A percentile compares a stretch with the other conserved stretches of the same genome.
Evolutionary conservation across 1,140 invertebrate genomes (phyloP).

Genomic region (Tetragonula clypearis): DNA sequence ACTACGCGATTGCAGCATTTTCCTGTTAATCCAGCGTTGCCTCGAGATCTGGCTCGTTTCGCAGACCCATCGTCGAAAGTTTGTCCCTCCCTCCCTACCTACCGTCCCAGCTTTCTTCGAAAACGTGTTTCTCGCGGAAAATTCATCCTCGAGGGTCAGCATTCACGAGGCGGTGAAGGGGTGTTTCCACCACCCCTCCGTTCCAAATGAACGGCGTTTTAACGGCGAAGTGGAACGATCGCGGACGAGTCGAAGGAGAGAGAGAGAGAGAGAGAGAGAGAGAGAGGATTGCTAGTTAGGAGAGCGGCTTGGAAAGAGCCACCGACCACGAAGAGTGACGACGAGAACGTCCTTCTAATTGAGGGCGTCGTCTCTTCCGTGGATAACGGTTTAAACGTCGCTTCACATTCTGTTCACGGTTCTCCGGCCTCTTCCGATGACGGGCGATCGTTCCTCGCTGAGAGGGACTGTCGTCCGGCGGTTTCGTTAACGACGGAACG

Average conservation of each 20-base stretch:
- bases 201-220: slow-evolving; percentile 9
- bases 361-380: background rate
- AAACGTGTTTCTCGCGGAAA: background rate
- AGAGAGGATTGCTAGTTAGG: slow-evolving; percentile 1
- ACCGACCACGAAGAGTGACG: background rate
- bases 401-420: background rate
- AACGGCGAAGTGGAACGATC: background rate
- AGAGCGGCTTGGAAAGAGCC: background rate
- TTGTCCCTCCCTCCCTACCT: no score
- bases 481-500: background rate
- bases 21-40: background rate
- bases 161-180: background rate
- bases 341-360: slow-evolving; percentile 20
- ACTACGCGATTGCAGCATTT: background rate
- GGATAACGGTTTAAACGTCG: slow-evolving; percentile 23
- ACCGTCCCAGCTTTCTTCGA: no score
- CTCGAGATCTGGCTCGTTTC: background rate
- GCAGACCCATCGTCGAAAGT: background rate
- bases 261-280: background rate
- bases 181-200: background rate
- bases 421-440: background rate
- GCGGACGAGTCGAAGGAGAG: background rate
- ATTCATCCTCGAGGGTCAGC: background rate
- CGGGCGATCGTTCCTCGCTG: background rate
- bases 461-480: background rate